Evolutionary conservation across 2,797 vertebrate genomes (phyloP).

Genomic region (Anolis apletophallus): DNA sequence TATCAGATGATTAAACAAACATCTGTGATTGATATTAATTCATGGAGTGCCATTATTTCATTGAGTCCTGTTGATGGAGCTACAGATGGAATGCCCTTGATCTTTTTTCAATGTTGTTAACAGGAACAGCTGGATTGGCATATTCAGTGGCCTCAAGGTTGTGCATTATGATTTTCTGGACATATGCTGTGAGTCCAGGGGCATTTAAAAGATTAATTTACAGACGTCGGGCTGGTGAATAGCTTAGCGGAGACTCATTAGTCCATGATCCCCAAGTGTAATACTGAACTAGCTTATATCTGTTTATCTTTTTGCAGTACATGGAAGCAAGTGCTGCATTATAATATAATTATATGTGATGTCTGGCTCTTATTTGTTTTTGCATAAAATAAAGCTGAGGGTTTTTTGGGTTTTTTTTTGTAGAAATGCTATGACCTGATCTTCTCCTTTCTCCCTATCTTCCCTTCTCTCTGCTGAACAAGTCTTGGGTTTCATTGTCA

Average conservation of each 20-base stretch:
- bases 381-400: not conserved
- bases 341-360: not conserved
- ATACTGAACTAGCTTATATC: not conserved
- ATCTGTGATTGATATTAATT: not conserved
- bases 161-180: slow-evolving; percentile 41
- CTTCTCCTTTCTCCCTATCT: not conserved
- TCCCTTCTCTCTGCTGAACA: not conserved
- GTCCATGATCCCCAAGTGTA: not conserved
- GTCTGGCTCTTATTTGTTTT: not conserved
- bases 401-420: not conserved
- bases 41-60: accelerated
- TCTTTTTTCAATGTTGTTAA: not conserved
- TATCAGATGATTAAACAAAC: not conserved
- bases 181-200: slow-evolving; percentile 41
- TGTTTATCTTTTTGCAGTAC: slow-evolving; percentile 14
- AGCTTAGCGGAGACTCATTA: not conserved
- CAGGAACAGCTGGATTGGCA: slow-evolving; percentile 48
- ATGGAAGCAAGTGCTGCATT: not conserved
- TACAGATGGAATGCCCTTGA: not conserved
- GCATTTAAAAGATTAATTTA: slow-evolving; percentile 49
- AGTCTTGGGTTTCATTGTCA: not conserved
- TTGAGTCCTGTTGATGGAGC: not conserved
- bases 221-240: not conserved
- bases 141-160: not conserved
- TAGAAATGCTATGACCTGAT: not conserved